Evolutionary conservation across 2,888 invertebrate genomes (phyloP).

Genomic region (Horisme vitalbata): DNA sequence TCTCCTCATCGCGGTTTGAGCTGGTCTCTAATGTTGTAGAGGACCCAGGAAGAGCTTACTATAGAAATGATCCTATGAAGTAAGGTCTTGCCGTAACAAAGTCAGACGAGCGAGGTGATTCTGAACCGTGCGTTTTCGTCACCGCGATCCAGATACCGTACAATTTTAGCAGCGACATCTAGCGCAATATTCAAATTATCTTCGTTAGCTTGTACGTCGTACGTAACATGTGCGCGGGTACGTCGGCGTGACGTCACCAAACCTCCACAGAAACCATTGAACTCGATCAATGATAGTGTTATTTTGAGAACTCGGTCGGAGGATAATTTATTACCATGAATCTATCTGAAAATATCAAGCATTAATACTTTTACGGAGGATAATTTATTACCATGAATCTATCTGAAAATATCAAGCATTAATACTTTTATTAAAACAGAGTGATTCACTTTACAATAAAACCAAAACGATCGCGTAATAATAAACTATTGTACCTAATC

Average conservation of each 20-base stretch:
- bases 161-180: slow-evolving; percentile 14
- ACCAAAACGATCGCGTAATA: no score
- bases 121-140: slow-evolving; percentile 11
- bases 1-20: slow-evolving; percentile 38
- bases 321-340: no score
- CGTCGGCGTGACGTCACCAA: background rate
- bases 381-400: no score
- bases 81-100: slow-evolving; percentile 32
- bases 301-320: no score
- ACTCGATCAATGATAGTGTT: no score
- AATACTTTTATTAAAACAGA: no score
- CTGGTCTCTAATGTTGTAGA: slow-evolving; percentile 17
- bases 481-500: no score
- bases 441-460: no score
- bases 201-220: background rate
- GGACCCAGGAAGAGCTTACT: slow-evolving; percentile 39
- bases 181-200: background rate
- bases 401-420: no score
- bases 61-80: slow-evolving; percentile 45
- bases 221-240: background rate
- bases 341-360: no score
- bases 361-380: no score
- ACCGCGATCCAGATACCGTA: slow-evolving; percentile 22
- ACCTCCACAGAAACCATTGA: no score
- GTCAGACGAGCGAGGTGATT: background rate